A percentile compares a stretch with the other conserved stretches of the same genome.
Conservation (phyloP, 1,140 invertebrate genomes). For the Pinna nobilis region DNA sequence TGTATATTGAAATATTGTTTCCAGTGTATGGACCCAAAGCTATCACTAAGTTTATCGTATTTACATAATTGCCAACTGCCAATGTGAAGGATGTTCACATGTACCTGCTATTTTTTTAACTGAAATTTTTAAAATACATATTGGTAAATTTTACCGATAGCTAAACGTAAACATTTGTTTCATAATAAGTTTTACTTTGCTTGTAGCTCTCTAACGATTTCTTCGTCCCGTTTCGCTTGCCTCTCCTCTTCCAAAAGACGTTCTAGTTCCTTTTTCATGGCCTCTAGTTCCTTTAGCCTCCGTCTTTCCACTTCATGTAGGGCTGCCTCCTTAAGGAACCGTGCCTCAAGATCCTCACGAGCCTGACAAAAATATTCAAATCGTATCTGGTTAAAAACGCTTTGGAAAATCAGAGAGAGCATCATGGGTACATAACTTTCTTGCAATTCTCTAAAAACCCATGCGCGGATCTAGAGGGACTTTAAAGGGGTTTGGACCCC, state of each 20-base stretch:
- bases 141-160: no score
- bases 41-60: no score
- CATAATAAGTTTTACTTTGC: conserved; percentile 76
- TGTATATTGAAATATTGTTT: no score
- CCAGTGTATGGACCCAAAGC: no score
- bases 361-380: conserved; percentile 28
- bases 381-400: background rate
- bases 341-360: conserved; percentile 47
- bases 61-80: no score
- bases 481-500: no score
- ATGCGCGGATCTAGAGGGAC: no score
- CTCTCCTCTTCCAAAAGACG: conserved; percentile 85
- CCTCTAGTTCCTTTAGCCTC: conserved; percentile 83
- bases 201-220: conserved; percentile 85
- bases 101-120: no score
- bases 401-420: background rate
- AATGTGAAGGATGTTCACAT: no score
- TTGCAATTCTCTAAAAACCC: no score
- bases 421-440: background rate
- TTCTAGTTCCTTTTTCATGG: conserved; percentile 81
- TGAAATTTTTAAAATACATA: no score
- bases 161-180: no score
- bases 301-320: conserved; percentile 83
- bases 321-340: conserved; percentile 78
- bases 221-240: conserved; percentile 88